These are phyloP conservation scores for Panagrolaimus sp. DNA, from an alignment of 1,140 invertebrate species.

Conservation along the genomic window DNA sequence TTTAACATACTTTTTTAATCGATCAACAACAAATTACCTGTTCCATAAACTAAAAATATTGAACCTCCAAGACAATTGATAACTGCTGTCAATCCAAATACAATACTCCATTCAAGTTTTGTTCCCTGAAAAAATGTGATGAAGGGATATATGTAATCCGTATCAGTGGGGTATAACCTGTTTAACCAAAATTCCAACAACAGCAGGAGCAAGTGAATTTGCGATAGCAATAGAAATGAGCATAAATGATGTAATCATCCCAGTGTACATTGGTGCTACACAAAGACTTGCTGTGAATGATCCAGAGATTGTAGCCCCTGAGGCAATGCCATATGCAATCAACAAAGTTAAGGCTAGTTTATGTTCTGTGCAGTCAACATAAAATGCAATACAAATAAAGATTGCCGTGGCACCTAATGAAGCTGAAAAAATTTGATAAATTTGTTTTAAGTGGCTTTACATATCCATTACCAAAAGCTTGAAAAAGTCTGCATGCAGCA, in stretches of 20 bases:
- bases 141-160: neutral
- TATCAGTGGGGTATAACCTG: neutral
- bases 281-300: neutral
- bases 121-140: conserved; percentile 8
- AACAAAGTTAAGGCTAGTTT: neutral
- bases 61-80: neutral
- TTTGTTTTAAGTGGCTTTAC: too few relatives aligned
- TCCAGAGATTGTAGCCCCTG: neutral
- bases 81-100: neutral
- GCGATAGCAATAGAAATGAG: neutral
- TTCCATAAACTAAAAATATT: neutral
- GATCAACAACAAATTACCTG: neutral
- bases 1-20: too few relatives aligned
- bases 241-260: neutral
- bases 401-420: neutral
- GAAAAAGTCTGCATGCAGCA: neutral
- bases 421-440: neutral
- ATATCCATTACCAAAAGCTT: neutral
- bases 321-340: neutral
- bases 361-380: neutral
- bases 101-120: neutral
- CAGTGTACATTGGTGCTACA: neutral
- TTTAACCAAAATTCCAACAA: conserved; percentile 5
- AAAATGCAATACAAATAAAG: neutral
- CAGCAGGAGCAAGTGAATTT: neutral